Evolutionary conservation across 2,113 vertebrate species (phyloP).

Genomic region (Hyperopisus bebe): DNA sequence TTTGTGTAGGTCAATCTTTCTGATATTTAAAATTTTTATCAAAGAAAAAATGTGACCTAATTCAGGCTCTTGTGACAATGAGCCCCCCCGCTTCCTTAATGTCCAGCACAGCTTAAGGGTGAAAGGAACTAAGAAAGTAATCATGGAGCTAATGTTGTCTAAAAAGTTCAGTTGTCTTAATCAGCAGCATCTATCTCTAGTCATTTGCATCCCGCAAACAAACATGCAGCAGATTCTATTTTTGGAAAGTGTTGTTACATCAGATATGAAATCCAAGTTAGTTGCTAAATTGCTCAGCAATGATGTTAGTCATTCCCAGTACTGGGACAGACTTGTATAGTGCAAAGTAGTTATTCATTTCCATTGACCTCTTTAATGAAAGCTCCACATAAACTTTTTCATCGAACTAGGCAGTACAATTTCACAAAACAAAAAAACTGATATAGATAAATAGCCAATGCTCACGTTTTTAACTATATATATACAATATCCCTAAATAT

Average conservation of each 20-base stretch:
- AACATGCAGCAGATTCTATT: neutral
- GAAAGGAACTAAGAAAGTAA: neutral
- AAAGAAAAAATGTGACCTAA: neutral
- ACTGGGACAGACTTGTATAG: neutral
- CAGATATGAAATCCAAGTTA: neutral
- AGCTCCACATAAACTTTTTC: neutral
- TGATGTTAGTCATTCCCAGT: neutral
- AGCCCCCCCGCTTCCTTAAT: neutral
- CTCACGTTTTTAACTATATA: neutral
- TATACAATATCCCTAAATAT: neutral
- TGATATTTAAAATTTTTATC: too few relatives aligned
- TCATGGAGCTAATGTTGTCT: neutral
- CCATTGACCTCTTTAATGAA: neutral
- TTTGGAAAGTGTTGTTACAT: neutral
- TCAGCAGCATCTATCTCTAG: neutral
- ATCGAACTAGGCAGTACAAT: neutral
- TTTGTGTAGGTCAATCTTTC: too few relatives aligned
- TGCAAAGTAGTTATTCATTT: neutral
- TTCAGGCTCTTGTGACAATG: neutral
- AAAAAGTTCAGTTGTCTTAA: neutral
- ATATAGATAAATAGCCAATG: neutral
- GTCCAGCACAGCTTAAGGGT: neutral
- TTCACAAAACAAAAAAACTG: neutral
- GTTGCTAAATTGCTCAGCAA: neutral
- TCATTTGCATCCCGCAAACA: neutral